phyloP scores from a whole-genome alignment of 2,797 vertebrate species.

The Thalassophryne amazonica region DNA sequence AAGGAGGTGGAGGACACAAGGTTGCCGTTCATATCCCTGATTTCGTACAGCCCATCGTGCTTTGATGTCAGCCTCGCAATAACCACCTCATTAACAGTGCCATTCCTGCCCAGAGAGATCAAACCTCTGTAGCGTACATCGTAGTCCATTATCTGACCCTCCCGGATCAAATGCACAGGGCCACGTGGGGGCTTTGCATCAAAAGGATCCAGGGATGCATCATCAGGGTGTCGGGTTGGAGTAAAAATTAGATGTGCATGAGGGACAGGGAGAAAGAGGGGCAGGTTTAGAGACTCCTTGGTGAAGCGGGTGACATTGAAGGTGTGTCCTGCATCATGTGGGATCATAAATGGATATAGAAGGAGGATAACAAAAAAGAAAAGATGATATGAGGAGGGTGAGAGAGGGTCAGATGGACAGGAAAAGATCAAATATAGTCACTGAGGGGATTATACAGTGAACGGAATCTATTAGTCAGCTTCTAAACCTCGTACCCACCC shows the following conservation, averaged over 20 bases:
- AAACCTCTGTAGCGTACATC: conserved; percentile 63
- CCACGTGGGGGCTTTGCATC: conserved; percentile 54
- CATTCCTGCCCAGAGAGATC: conserved; percentile 55
- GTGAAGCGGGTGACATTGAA: conserved; percentile 67
- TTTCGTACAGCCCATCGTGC: conserved; percentile 68
- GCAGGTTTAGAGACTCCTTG: conserved; percentile 70
- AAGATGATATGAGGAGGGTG: neutral
- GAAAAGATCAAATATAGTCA: conserved; percentile 25
- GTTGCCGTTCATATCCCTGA: conserved; percentile 65
- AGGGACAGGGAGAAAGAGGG: conserved; percentile 67
- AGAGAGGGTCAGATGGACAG: neutral
- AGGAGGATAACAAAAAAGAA: conserved; percentile 1
- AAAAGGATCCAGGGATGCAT: conserved; percentile 53
- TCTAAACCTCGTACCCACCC: neutral
- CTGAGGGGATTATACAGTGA: neutral
- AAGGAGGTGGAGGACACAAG: conserved; percentile 69
- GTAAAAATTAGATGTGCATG: conserved; percentile 68
- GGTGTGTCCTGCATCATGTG: conserved; percentile 52
- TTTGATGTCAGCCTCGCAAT: conserved; percentile 54
- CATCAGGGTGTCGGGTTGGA: conserved; percentile 41
- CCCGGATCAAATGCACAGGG: conserved; percentile 59
- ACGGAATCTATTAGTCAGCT: neutral
- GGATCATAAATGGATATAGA: conserved; percentile 16
- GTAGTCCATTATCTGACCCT: conserved; percentile 55
- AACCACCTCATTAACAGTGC: conserved; percentile 48